Evolutionary conservation across 2,797 vertebrate species (phyloP).

Genomic region (Liasis olivaceus): DNA sequence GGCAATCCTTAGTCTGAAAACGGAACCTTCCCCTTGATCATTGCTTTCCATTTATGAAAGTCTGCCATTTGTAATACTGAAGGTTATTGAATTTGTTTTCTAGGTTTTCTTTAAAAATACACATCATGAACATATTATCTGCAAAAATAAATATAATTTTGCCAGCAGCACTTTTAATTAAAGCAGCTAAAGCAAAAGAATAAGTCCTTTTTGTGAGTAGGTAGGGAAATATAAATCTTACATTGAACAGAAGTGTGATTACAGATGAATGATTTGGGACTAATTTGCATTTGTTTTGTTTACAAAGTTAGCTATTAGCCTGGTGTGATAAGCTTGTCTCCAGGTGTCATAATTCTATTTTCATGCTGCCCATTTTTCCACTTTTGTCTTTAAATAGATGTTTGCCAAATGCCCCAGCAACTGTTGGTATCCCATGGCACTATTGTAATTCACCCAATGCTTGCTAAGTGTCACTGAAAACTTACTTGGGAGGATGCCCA

Average conservation of each 20-base stretch:
- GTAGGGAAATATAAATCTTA: conserved; percentile 66
- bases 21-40: not conserved
- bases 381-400: conserved; percentile 2
- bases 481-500: not conserved
- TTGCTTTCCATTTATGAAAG: not conserved
- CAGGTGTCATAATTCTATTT: conserved; percentile 59
- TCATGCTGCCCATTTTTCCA: conserved; percentile 4
- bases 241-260: conserved; percentile 67
- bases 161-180: conserved; percentile 54
- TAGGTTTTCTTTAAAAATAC: conserved; percentile 40
- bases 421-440: not conserved
- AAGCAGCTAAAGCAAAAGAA: conserved; percentile 45
- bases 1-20: not conserved
- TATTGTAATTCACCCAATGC: not conserved
- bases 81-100: conserved; percentile 53
- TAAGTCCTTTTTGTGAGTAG: conserved; percentile 55
- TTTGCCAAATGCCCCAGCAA: conserved; percentile 27
- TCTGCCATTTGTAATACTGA: not conserved
- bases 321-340: conserved; percentile 1
- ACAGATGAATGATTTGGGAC: conserved; percentile 65
- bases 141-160: conserved; percentile 53
- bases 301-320: conserved; percentile 53
- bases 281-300: conserved; percentile 61
- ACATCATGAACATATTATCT: conserved; percentile 41
- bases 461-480: conserved; percentile 6